phyloP scores from a whole-genome alignment of 2,888 invertebrate genomes.

The Acanthosepion pharaonis region DNA sequence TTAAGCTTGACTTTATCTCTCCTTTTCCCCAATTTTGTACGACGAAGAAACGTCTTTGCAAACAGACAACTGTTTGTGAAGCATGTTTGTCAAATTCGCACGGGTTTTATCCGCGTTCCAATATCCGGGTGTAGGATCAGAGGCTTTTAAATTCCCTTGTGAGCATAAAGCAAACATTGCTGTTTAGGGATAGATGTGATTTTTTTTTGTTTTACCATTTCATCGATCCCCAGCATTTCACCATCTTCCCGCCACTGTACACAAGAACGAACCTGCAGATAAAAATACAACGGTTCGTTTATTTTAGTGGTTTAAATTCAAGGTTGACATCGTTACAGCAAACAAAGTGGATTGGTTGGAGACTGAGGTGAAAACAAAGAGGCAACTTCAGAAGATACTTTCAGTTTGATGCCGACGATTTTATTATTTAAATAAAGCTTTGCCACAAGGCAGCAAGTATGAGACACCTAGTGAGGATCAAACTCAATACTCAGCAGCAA shows the following conservation, averaged over 20 bases:
- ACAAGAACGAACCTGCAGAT: not conserved
- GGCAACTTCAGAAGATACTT: too few relatives aligned
- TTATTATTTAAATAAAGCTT: too few relatives aligned
- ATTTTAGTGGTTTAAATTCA: not conserved
- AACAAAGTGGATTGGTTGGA: not conserved
- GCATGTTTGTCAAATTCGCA: not conserved
- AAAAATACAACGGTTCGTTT: not conserved
- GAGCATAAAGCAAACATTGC: not conserved
- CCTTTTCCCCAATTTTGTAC: not conserved
- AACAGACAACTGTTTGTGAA: not conserved
- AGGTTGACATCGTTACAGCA: not conserved
- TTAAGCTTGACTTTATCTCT: not conserved
- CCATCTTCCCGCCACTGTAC: not conserved
- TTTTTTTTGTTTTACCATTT: not conserved
- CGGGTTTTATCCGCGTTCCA: not conserved
- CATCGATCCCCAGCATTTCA: not conserved
- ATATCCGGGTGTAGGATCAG: not conserved
- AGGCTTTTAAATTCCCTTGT: not conserved
- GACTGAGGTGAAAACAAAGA: too few relatives aligned
- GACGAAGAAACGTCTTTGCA: not conserved
- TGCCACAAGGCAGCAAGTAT: too few relatives aligned
- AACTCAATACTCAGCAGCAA: too few relatives aligned
- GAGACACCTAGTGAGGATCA: too few relatives aligned
- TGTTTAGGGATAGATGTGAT: not conserved
- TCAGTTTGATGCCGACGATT: too few relatives aligned